Conservation (phyloP, 2,888 invertebrate species). For the Notodonta dromedarius region DNA sequence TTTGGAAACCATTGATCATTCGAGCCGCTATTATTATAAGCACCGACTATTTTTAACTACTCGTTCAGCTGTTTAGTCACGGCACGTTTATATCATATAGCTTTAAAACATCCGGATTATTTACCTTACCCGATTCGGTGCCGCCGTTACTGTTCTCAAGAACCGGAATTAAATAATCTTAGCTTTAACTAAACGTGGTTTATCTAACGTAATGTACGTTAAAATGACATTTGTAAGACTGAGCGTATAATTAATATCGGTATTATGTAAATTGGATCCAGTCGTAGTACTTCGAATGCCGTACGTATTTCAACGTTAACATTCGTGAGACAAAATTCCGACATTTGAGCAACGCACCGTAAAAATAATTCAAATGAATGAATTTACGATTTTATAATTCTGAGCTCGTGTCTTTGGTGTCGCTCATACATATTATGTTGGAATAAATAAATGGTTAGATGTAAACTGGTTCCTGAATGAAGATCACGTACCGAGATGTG, state of each 20-base stretch:
- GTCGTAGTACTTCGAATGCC: slow-evolving; percentile 25
- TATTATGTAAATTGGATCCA: slow-evolving; percentile 26
- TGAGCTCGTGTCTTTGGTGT: slow-evolving; percentile 20
- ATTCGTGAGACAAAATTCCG: slow-evolving; percentile 27
- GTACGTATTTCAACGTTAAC: slow-evolving; percentile 28
- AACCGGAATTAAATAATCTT: neutral
- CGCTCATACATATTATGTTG: slow-evolving; percentile 23
- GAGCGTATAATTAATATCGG: slow-evolving; percentile 27
- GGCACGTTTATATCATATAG: slow-evolving; percentile 26
- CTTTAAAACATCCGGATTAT: slow-evolving; percentile 25
- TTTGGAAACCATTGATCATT: slow-evolving; percentile 28
- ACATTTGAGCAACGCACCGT: slow-evolving; percentile 28
- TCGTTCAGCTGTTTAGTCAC: slow-evolving; percentile 24
- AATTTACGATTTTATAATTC: slow-evolving; percentile 36
- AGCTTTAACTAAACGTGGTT: slow-evolving; percentile 9
- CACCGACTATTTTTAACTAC: slow-evolving; percentile 16
- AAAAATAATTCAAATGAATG: slow-evolving; percentile 40
- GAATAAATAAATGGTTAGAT: slow-evolving; percentile 30
- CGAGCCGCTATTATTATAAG: slow-evolving; percentile 2
- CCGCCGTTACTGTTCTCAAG: slow-evolving; percentile 16
- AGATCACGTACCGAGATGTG: slow-evolving; percentile 28
- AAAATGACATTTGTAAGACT: slow-evolving; percentile 23
- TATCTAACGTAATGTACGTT: slow-evolving; percentile 18
- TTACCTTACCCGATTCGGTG: slow-evolving; percentile 14
- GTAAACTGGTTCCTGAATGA: slow-evolving; percentile 43